Conservation (phyloP, 2,888 invertebrate species). For the Plebejus anna region DNA sequence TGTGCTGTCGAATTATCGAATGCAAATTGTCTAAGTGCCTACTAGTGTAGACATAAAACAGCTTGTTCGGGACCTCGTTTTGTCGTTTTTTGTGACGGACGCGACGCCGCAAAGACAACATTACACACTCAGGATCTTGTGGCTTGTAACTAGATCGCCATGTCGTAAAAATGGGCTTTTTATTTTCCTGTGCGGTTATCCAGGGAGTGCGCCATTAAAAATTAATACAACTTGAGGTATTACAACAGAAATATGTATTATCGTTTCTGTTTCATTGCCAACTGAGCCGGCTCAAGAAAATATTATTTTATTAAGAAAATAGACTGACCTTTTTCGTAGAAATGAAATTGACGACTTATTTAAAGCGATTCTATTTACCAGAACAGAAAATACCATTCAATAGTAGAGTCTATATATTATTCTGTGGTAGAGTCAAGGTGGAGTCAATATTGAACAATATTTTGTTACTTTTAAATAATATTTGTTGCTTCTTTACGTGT, state of each 20-base stretch:
- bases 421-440: too few species aligned
- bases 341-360: neutral
- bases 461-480: neutral
- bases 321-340: neutral
- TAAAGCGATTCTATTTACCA: neutral
- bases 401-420: neutral
- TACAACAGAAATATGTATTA: neutral
- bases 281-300: neutral
- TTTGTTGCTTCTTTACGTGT: neutral
- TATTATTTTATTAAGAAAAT: neutral
- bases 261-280: neutral
- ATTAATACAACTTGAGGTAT: neutral
- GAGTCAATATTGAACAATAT: neutral
- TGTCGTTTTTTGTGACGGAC: constrained; percentile 33
- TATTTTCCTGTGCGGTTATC: constrained; percentile 9
- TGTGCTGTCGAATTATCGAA: too few species aligned
- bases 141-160: constrained; percentile 43
- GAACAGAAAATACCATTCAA: neutral
- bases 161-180: constrained; percentile 35
- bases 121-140: constrained; percentile 43
- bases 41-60: neutral
- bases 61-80: neutral
- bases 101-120: constrained; percentile 34
- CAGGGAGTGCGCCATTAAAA: neutral
- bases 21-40: too few species aligned